phyloP scores from a whole-genome alignment of 1,140 invertebrate genomes.

The Piezodorus guildinii region DNA sequence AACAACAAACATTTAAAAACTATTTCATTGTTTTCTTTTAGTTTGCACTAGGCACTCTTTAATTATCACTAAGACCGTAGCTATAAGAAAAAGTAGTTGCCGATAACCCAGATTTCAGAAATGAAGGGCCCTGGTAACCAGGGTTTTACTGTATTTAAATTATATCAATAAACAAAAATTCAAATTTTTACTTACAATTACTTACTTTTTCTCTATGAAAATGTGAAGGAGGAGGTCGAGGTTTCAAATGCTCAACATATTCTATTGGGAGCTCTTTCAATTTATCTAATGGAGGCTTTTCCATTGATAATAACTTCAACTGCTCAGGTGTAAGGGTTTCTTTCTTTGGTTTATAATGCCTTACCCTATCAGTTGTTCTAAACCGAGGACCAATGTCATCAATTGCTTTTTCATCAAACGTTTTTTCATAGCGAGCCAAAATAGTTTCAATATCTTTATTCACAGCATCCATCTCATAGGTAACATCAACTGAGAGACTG shows the following conservation, averaged over 20 bases:
- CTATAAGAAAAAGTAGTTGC: too few relatives aligned
- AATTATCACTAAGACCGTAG: too few relatives aligned
- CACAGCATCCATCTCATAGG: conserved; percentile 16
- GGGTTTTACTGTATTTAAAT: too few relatives aligned
- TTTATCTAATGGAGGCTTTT: conserved; percentile 20
- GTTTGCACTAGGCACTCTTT: too few relatives aligned
- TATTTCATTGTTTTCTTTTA: too few relatives aligned
- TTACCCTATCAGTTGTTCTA: not conserved
- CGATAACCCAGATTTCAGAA: too few relatives aligned
- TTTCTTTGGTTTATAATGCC: not conserved
- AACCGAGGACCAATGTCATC: not conserved
- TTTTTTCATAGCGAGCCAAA: conserved; percentile 11
- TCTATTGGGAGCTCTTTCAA: conserved; percentile 16
- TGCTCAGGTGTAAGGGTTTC: conserved; percentile 1
- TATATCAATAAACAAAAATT: too few relatives aligned
- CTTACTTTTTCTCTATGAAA: too few relatives aligned
- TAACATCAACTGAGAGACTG: conserved; percentile 17
- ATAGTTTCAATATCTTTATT: conserved; percentile 16
- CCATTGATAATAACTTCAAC: conserved; percentile 12
- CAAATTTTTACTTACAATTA: too few relatives aligned
- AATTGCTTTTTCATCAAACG: not conserved
- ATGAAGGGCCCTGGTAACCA: too few relatives aligned
- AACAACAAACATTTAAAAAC: too few relatives aligned
- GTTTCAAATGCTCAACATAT: conserved; percentile 16
- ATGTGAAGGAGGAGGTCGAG: conserved; percentile 7